These are phyloP conservation scores for Stigmatopora nigra DNA, from an alignment of 2,113 vertebrate genomes.

Conservation along the genomic window DNA sequence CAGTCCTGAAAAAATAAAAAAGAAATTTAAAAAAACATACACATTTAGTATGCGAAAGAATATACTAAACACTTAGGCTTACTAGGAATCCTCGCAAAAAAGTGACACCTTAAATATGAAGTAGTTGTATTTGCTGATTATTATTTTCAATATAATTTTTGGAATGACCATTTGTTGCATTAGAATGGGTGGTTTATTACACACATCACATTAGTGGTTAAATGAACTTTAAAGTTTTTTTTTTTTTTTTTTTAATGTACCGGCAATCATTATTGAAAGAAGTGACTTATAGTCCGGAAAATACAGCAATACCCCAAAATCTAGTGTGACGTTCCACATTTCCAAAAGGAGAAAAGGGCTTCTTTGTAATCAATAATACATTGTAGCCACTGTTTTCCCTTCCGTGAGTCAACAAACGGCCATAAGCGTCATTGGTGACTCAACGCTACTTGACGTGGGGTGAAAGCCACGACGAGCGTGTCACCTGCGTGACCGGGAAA, in stretches of 20 bases:
- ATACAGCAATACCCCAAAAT: background rate
- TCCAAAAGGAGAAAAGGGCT: background rate
- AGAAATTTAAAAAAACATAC: slow-evolving; percentile 10
- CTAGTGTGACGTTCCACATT: background rate
- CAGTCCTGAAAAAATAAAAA: slow-evolving; percentile 77
- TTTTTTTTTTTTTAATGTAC: too few species aligned
- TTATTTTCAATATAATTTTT: too few species aligned
- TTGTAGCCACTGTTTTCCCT: background rate
- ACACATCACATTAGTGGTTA: too few species aligned
- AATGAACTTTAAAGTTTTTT: too few species aligned
- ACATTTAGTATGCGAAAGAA: background rate
- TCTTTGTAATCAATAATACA: background rate
- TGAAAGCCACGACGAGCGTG: slow-evolving; percentile 17
- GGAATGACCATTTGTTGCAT: too few species aligned
- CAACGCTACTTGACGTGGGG: slow-evolving; percentile 11
- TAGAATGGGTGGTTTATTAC: too few species aligned
- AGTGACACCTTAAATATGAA: too few species aligned
- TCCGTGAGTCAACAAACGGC: slow-evolving; percentile 25
- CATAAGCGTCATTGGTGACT: slow-evolving; percentile 20
- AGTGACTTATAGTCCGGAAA: too few species aligned
- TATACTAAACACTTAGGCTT: too few species aligned
- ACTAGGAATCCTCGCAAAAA: too few species aligned
- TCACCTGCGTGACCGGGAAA: slow-evolving; percentile 46
- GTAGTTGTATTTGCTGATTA: too few species aligned
- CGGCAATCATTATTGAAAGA: too few species aligned